These are phyloP conservation scores for Neopelma chrysocephalum DNA, from an alignment of 2,797 vertebrate genomes.

Conservation along the genomic window DNA sequence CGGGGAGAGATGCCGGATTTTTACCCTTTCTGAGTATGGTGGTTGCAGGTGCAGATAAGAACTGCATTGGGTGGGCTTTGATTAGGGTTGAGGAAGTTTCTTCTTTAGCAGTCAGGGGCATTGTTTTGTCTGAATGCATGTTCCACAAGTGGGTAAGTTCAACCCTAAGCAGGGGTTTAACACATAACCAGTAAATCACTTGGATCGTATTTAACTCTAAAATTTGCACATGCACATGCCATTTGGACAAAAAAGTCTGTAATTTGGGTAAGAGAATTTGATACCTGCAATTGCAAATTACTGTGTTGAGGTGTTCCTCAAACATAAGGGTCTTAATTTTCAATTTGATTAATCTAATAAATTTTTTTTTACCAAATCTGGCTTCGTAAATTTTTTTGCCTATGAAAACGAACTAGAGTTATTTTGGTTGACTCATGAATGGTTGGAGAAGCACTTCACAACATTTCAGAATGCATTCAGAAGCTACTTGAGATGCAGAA, in stretches of 20 bases:
- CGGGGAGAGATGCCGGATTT: neutral
- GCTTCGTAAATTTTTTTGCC: neutral
- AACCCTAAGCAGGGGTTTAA: neutral
- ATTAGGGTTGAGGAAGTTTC: neutral
- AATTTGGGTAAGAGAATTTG: neutral
- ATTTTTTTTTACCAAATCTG: neutral
- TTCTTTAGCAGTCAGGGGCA: accelerated
- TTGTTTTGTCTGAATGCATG: neutral
- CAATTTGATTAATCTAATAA: neutral
- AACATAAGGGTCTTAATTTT: neutral
- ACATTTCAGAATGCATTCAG: conserved; percentile 1
- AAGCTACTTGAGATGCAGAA: neutral
- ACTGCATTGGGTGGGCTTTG: neutral
- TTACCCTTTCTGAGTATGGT: neutral
- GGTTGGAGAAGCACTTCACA: neutral
- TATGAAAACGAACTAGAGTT: neutral
- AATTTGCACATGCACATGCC: neutral
- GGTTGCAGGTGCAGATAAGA: neutral
- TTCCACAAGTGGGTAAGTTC: neutral
- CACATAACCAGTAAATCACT: neutral
- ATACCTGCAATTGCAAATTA: neutral
- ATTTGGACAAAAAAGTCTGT: neutral
- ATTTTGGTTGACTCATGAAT: neutral
- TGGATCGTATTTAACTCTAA: neutral
- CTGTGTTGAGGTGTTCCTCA: neutral